Conservation (phyloP, 2,888 invertebrate species). For the Leptarthrus brevirostris region DNA sequence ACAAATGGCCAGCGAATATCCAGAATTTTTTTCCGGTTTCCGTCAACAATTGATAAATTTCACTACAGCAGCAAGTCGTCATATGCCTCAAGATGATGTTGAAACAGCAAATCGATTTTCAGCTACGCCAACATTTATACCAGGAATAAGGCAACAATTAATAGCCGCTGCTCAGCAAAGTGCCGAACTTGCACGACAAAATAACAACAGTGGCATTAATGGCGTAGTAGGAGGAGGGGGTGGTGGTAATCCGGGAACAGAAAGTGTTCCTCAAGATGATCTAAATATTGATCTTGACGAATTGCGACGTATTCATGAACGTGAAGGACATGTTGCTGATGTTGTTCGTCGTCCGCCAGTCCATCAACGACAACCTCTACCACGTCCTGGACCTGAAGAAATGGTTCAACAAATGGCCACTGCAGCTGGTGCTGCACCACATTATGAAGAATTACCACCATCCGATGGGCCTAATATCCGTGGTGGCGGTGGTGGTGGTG, state of each 20-base stretch:
- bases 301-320: not conserved
- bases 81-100: too few relatives aligned
- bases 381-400: not conserved
- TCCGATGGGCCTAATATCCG: not conserved
- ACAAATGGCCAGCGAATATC: conserved; percentile 19
- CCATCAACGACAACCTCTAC: not conserved
- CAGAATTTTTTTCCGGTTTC: conserved; percentile 15
- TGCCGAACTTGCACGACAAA: too few relatives aligned
- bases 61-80: not conserved
- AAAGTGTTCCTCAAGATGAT: not conserved
- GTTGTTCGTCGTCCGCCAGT: not conserved
- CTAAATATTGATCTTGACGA: not conserved
- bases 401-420: not conserved
- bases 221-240: too few relatives aligned
- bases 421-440: not conserved
- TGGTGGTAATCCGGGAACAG: too few relatives aligned
- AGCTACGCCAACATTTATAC: too few relatives aligned
- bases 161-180: too few relatives aligned
- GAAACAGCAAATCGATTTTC: too few relatives aligned
- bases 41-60: conserved; percentile 24
- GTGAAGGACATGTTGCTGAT: not conserved
- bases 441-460: not conserved
- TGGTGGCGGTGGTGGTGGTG: too few relatives aligned
- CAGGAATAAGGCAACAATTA: too few relatives aligned
- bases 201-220: too few relatives aligned